These are phyloP conservation scores for Ennomos fuscantarius DNA, from an alignment of 2,888 invertebrate genomes.

Conservation along the genomic window DNA sequence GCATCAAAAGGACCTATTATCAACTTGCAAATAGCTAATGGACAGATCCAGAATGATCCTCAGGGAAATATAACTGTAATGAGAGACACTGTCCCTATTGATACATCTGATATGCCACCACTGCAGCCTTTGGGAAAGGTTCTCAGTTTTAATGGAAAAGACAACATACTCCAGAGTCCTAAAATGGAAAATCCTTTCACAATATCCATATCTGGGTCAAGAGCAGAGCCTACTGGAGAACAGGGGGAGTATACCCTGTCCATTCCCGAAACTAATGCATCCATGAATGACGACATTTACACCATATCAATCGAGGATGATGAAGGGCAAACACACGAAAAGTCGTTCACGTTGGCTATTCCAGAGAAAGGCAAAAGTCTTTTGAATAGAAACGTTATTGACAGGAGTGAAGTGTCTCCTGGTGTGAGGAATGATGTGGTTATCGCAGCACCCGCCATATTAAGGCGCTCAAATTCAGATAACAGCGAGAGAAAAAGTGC, in stretches of 20 bases:
- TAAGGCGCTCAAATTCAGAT: conserved; percentile 79
- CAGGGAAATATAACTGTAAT: conserved; percentile 87
- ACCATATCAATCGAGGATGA: conserved; percentile 82
- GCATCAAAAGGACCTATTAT: conserved; percentile 86
- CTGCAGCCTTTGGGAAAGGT: conserved; percentile 73
- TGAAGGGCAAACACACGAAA: conserved; percentile 67
- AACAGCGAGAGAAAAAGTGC: conserved; percentile 72
- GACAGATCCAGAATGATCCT: conserved; percentile 85
- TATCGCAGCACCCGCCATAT: conserved; percentile 77
- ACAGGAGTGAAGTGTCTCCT: conserved; percentile 62
- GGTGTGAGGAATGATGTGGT: conserved; percentile 21
- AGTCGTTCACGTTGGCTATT: conserved; percentile 76
- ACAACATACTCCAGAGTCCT: conserved; percentile 59
- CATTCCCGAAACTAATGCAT: conserved; percentile 80
- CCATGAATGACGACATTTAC: conserved; percentile 82
- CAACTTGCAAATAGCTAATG: conserved; percentile 88
- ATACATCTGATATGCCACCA: conserved; percentile 72
- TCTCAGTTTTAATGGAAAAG: conserved; percentile 66
- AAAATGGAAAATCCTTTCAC: conserved; percentile 71
- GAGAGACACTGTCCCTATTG: conserved; percentile 71
- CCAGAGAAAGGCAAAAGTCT: conserved; percentile 79
- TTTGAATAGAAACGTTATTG: conserved; percentile 68
- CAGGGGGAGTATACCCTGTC: conserved; percentile 80
- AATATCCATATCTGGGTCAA: conserved; percentile 74
- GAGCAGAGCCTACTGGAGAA: conserved; percentile 80